phyloP scores from a whole-genome alignment of 2,797 vertebrate genomes.

The Clarias platycephalus region DNA sequence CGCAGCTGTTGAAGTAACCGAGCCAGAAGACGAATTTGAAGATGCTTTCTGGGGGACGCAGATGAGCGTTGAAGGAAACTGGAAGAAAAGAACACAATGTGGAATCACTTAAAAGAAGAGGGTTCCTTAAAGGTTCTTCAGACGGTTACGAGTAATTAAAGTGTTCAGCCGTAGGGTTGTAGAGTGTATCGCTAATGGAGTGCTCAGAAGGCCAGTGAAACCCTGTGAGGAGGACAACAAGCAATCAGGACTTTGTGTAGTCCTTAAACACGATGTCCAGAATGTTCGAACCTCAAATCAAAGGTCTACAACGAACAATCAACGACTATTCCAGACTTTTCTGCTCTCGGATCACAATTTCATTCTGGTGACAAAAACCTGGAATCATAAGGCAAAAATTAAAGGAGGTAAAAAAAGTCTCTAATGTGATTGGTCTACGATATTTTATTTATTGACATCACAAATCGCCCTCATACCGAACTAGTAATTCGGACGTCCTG shows the following conservation, averaged over 20 bases:
- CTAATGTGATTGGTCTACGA: not conserved
- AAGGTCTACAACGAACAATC: not conserved
- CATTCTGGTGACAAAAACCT: not conserved
- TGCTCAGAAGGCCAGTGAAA: not conserved
- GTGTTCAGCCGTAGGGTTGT: not conserved
- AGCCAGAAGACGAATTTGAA: constrained; percentile 95
- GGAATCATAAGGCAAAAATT: not conserved
- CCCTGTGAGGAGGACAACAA: not conserved
- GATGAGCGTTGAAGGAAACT: constrained; percentile 83
- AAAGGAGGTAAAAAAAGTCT: not conserved
- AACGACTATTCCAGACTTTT: not conserved
- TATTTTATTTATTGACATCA: not conserved
- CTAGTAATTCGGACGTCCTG: not conserved
- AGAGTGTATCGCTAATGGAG: not conserved
- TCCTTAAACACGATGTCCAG: not conserved
- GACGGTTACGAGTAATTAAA: not conserved
- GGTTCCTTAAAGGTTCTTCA: not conserved
- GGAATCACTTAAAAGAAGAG: not conserved
- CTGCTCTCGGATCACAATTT: not conserved
- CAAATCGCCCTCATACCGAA: not conserved
- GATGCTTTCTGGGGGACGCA: constrained; percentile 82
- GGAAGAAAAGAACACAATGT: constrained; percentile 27
- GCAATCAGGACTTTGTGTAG: not conserved
- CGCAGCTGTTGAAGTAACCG: constrained; percentile 95
- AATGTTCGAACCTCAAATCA: not conserved